Base-by-base conservation (phyloP, 2,113 vertebrate genomes). In the Craseonycteris thonglongyai region DNA sequence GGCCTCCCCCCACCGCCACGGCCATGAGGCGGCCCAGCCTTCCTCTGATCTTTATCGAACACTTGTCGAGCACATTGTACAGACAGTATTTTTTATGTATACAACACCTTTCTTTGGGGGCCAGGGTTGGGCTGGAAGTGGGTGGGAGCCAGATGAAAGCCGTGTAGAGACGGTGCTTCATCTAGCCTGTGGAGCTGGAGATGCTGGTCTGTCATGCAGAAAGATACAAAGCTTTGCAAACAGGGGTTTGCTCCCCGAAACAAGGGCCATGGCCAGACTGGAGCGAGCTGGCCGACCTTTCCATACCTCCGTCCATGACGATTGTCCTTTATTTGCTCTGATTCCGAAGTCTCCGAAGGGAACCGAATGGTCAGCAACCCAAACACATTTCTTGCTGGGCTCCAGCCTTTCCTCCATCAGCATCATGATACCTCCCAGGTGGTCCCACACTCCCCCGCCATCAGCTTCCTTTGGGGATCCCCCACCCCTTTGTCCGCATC, bases 31-130 rank as follows among this genome's bases (percentile, higher is more conserved):
- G 85, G 66, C 58, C 54, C 26, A 3, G 83, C 26, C 72, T 78
- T 61, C 85, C 95, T 96, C 94, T 90, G 95, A 96, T 96, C 93
- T 28, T 93, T 90, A 91, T 92, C 96, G 54, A 65, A 90, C 71
- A 24, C 81, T 94, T 65, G 87, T 66, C 54, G 7, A 49, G 93
- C 66, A 72, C 56, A 71, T 61, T 74, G 81, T 38, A 75, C 90
- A 1, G 72, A 90, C 83, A 61, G 42, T 83, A 65, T 76, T 94
- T 97, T 95, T 93, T 90, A 93, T 97, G 96, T 96, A 96, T 59
- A 72, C 83, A 96, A 94, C 96, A 96, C 92, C 96, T 96, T 91
- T 93, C 84, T 88, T 65, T 10, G 84, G 74, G 88, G 84, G 61
- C 42, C 35, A 0, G 45, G 22, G 35, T 19, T 66, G 69, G 72